These are phyloP conservation scores for Pycnomerus fuliginosus DNA, from an alignment of 2,888 invertebrate genomes.

Conservation along the genomic window DNA sequence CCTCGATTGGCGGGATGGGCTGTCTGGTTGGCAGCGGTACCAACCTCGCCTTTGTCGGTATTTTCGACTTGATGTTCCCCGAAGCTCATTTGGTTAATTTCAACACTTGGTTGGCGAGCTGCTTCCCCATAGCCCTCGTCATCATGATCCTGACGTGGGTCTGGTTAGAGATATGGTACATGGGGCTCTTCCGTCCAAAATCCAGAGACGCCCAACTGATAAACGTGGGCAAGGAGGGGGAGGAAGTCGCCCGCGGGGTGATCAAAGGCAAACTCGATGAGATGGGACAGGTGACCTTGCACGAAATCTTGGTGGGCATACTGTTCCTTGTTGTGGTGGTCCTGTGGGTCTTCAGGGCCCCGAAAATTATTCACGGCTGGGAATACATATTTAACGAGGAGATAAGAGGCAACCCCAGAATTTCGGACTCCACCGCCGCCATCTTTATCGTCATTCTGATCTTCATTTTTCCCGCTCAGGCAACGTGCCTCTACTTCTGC, in stretches of 20 bases:
- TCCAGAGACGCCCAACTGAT: constrained; percentile 22
- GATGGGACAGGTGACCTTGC: constrained; percentile 76
- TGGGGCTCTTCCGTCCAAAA: constrained; percentile 60
- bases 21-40: constrained; percentile 68
- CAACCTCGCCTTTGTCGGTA: constrained; percentile 77
- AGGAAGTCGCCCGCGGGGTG: constrained; percentile 43
- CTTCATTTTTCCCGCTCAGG: constrained; percentile 79
- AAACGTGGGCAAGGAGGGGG: constrained; percentile 33
- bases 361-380: constrained; percentile 88
- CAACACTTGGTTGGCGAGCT: constrained; percentile 79
- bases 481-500: constrained; percentile 73
- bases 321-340: constrained; percentile 77
- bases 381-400: constrained; percentile 64
- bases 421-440: constrained; percentile 80
- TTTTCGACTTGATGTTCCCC: constrained; percentile 57
- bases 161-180: constrained; percentile 71
- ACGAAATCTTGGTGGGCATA: constrained; percentile 70
- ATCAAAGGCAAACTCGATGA: constrained; percentile 50
- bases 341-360: constrained; percentile 86
- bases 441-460: constrained; percentile 81
- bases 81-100: constrained; percentile 67
- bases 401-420: constrained; percentile 56
- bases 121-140: constrained; percentile 73
- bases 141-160: constrained; percentile 73
- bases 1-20: constrained; percentile 64